Percentiles rank a stretch among this genome's conserved stretches.
Conservation (phyloP, 64 coral and sea anemone genomes). For the Montipora capricornis region DNA sequence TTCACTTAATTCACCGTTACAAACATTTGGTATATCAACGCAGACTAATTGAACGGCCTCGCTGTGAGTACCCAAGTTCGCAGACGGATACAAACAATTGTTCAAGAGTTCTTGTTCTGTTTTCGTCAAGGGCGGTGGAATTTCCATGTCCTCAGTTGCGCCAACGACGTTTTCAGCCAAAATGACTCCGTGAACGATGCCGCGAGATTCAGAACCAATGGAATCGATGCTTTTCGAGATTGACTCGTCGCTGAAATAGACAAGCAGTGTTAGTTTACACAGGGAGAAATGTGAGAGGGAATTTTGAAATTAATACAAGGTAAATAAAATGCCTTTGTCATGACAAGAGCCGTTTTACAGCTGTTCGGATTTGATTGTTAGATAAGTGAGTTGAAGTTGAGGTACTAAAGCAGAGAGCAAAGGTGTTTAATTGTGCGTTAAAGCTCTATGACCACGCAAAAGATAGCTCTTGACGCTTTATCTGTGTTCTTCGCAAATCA, state of each 20-base stretch:
- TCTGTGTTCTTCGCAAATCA: neutral
- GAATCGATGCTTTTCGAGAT: conserved; percentile 63
- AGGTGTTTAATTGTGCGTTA: neutral
- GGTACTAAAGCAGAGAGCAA: neutral
- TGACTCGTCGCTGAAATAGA: conserved; percentile 46
- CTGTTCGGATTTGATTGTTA: conserved; percentile 15
- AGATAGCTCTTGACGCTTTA: neutral
- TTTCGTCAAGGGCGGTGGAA: conserved; percentile 31
- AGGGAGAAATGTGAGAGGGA: conserved; percentile 18
- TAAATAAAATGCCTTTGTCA: conserved; percentile 15
- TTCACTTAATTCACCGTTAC: conserved; percentile 15
- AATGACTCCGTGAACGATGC: neutral
- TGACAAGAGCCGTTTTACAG: conserved; percentile 28
- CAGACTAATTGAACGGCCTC: conserved; percentile 14
- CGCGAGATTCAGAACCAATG: conserved; percentile 16
- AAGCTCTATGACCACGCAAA: neutral
- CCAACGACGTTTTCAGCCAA: conserved; percentile 15
- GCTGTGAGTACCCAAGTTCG: neutral
- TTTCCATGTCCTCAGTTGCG: conserved; percentile 1
- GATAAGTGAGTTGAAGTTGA: neutral
- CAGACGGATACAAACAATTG: conserved; percentile 36
- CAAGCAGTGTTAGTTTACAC: conserved; percentile 46
- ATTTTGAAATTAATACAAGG: conserved; percentile 17
- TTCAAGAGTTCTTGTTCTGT: conserved; percentile 46
- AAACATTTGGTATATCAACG: conserved; percentile 22